phyloP scores from a whole-genome alignment of 1,140 invertebrate species.

The Lordiphosa clarofinis region DNA sequence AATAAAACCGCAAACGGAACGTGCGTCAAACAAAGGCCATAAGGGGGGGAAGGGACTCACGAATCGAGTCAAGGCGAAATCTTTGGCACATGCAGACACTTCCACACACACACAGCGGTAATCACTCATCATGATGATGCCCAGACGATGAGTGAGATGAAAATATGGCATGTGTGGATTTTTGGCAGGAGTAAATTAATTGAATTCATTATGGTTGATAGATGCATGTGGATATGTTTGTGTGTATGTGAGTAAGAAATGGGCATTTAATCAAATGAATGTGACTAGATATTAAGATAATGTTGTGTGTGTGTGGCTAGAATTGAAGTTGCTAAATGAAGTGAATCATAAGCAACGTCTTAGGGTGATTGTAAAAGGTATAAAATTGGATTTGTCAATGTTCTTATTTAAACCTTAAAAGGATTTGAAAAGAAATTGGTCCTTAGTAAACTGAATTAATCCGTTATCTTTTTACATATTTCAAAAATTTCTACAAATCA shows the following conservation, averaged over 20 bases:
- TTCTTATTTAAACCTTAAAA: too few relatives aligned
- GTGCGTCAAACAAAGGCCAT: conserved; percentile 49
- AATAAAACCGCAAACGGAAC: conserved; percentile 63
- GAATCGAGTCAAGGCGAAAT: conserved; percentile 13
- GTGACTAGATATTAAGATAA: too few relatives aligned
- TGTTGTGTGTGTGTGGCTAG: not conserved
- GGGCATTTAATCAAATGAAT: conserved; percentile 52
- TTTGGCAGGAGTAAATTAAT: conserved; percentile 68
- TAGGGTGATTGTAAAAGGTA: too few relatives aligned
- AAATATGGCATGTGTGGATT: conserved; percentile 23
- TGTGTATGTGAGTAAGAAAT: conserved; percentile 30
- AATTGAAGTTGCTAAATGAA: conserved; percentile 18
- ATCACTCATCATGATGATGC: conserved; percentile 71
- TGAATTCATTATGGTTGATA: conserved; percentile 70
- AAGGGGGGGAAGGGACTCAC: not conserved
- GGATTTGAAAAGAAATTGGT: too few relatives aligned
- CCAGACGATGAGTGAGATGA: conserved; percentile 28
- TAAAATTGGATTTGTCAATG: too few relatives aligned
- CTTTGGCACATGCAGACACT: conserved; percentile 38
- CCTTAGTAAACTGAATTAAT: too few relatives aligned
- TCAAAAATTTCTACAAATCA: too few relatives aligned
- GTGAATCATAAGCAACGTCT: conserved; percentile 11
- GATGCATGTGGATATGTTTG: conserved; percentile 25
- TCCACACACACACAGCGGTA: conserved; percentile 47
- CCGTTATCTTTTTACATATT: too few relatives aligned